phyloP scores from a whole-genome alignment of 2,797 vertebrate species.

The Catharus ustulatus region DNA sequence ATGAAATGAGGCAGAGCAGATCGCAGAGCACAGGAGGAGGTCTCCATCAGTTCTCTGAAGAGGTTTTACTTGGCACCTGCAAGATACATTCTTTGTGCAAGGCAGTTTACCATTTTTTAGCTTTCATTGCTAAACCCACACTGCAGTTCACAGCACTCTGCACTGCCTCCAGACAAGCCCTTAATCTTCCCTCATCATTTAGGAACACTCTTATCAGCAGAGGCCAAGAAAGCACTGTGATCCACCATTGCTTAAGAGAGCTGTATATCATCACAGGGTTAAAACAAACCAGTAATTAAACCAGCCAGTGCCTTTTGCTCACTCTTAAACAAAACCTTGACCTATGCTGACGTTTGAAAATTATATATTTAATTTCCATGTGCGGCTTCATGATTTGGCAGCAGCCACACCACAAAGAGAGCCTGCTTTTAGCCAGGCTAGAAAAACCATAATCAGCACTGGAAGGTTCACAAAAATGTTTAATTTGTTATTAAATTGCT shows the following conservation, averaged over 20 bases:
- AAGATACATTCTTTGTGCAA: background rate
- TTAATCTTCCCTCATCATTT: background rate
- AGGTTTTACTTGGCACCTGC: background rate
- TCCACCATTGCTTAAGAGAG: background rate
- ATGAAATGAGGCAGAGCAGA: background rate
- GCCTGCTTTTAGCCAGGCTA: slow-evolving; percentile 7
- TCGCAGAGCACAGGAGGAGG: fast-evolving
- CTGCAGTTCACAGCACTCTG: too few relatives aligned
- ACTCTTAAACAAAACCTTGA: background rate
- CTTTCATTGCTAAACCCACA: background rate
- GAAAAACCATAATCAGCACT: slow-evolving; percentile 42
- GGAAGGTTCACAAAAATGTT: slow-evolving; percentile 53
- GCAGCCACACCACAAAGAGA: slow-evolving; percentile 17
- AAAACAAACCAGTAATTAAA: background rate
- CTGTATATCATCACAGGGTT: background rate
- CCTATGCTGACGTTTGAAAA: slow-evolving; percentile 2
- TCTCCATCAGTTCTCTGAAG: background rate
- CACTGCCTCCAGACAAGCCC: background rate
- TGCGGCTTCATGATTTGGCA: slow-evolving; percentile 37
- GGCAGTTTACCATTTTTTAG: background rate
- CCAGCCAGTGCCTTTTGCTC: background rate
- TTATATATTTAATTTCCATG: slow-evolving; percentile 32
- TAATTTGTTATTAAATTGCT: slow-evolving; percentile 37
- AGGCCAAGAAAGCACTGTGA: background rate
- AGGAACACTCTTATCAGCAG: background rate